Evolutionary conservation across 2,113 vertebrate species (phyloP).

Genomic region (Collichthys lucidus): DNA sequence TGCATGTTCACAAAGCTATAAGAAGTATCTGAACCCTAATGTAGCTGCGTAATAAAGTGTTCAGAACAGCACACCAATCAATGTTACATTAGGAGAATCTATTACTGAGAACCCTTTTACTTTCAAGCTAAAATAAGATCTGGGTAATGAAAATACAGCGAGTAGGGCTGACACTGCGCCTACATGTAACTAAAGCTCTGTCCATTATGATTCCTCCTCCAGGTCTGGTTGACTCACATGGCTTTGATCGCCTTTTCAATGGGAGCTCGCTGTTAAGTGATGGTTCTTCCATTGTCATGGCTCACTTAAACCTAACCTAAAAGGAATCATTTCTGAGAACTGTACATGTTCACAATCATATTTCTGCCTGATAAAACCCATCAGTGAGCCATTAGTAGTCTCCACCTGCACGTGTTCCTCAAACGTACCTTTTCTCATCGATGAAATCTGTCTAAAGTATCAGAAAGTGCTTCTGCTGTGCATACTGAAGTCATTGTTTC

Average conservation of each 20-base stretch:
- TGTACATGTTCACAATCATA: background rate
- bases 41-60: background rate
- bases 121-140: background rate
- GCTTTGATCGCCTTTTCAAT: constrained; percentile 32
- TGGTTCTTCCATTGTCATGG: background rate
- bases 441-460: too few relatives aligned
- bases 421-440: background rate
- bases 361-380: background rate
- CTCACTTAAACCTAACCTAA: constrained; percentile 8
- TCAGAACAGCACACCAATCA: background rate
- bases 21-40: constrained; percentile 1
- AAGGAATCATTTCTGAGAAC: background rate
- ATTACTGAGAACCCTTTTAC: constrained; percentile 5
- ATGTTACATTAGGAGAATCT: constrained; percentile 1
- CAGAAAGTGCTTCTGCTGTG: background rate
- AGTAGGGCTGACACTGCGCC: background rate
- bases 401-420: background rate
- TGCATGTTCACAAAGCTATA: constrained; percentile 6
- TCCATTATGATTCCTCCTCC: constrained; percentile 19
- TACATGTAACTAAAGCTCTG: background rate
- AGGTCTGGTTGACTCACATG: constrained; percentile 26
- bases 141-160: background rate
- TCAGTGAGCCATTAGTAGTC: background rate
- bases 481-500: background rate
- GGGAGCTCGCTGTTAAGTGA: background rate